Evolutionary conservation across 1,140 invertebrate species (phyloP).

Genomic region (Drosophila pruinosa): DNA sequence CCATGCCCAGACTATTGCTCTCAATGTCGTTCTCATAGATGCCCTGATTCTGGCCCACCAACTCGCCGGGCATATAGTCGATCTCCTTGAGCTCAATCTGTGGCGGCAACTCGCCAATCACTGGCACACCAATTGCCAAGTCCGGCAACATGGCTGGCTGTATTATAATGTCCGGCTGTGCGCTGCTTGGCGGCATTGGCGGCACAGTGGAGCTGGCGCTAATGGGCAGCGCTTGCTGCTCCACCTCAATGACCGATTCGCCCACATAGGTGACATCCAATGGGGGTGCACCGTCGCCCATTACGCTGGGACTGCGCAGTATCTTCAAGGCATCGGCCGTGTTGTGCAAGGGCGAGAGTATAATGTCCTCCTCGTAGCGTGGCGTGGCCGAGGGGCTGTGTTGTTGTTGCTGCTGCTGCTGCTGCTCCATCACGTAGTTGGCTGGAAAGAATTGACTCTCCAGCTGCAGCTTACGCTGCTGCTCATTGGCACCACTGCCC

Average conservation of each 20-base stretch:
- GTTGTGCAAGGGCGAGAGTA: constrained; percentile 68
- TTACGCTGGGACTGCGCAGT: constrained; percentile 47
- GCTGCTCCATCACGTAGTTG: constrained; percentile 62
- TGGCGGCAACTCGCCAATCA: constrained; percentile 80
- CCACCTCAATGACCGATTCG: constrained; percentile 81
- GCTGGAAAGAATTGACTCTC: constrained; percentile 81
- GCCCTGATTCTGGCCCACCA: constrained; percentile 33
- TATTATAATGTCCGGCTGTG: constrained; percentile 74
- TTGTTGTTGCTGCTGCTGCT: constrained; percentile 6
- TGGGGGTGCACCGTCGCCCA: constrained; percentile 61
- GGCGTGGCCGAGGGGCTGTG: constrained; percentile 13
- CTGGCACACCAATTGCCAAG: constrained; percentile 79
- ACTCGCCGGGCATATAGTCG: constrained; percentile 79
- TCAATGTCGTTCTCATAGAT: constrained; percentile 64
- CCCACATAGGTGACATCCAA: constrained; percentile 81
- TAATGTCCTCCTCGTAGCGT: constrained; percentile 77
- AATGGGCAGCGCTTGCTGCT: constrained; percentile 52
- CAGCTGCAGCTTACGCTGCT: constrained; percentile 64
- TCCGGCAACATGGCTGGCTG: constrained; percentile 79
- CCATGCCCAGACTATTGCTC: constrained; percentile 48
- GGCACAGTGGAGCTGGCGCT: neutral
- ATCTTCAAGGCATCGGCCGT: constrained; percentile 72
- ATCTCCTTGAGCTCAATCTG: constrained; percentile 82
- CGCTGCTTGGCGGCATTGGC: neutral
- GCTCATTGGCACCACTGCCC: constrained; percentile 15